Evolutionary conservation across 2,113 vertebrate genomes (phyloP).

Genomic region (Actenoides lindsayi): DNA sequence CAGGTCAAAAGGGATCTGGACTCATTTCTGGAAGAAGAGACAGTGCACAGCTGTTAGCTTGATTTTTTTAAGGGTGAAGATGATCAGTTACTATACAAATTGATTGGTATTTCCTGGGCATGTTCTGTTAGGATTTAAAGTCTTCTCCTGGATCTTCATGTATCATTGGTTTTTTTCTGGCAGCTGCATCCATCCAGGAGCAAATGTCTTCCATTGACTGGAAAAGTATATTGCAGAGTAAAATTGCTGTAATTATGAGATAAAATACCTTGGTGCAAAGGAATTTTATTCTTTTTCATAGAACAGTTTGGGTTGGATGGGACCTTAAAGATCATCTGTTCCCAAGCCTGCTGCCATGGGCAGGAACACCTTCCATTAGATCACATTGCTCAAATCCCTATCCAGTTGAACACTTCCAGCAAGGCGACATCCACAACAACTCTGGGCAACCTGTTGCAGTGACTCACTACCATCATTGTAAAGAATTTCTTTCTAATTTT

Average conservation of each 20-base stretch:
- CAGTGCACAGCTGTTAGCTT: constrained; percentile 66
- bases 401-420: neutral
- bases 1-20: constrained; percentile 70
- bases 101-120: constrained; percentile 73
- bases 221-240: neutral
- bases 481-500: neutral
- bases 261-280: neutral
- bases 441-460: neutral
- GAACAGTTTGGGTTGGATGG: neutral
- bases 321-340: neutral
- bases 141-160: constrained; percentile 22
- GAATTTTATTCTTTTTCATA: neutral
- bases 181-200: neutral
- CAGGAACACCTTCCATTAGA: neutral
- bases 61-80: constrained; percentile 65
- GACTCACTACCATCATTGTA: neutral
- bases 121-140: constrained; percentile 15
- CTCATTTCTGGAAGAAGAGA: constrained; percentile 64
- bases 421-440: neutral
- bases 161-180: constrained; percentile 20
- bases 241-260: neutral
- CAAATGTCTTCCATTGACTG: neutral
- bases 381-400: no score
- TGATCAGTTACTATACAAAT: constrained; percentile 69
- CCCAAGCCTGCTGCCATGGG: neutral